Evolutionary conservation across 2,113 vertebrate genomes (phyloP).

Genomic region (Lagopus leucura): DNA sequence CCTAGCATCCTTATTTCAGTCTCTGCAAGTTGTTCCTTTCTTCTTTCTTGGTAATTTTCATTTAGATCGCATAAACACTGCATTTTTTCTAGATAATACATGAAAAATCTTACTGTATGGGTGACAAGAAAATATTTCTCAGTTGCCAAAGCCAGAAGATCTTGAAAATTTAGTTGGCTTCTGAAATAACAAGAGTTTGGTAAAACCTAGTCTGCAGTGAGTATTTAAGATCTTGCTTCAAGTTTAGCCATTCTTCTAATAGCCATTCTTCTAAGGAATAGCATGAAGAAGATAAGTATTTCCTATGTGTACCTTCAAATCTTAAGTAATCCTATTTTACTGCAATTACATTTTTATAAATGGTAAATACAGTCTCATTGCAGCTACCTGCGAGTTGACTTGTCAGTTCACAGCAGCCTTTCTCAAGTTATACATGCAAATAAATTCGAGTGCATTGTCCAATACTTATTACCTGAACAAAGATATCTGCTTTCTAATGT

Average conservation of each 20-base stretch:
- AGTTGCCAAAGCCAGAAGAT: not conserved
- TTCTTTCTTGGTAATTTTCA: not conserved
- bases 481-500: not conserved
- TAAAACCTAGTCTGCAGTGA: not conserved
- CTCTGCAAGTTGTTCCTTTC: not conserved
- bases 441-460: not conserved
- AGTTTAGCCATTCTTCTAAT: not conserved
- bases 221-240: not conserved
- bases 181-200: not conserved
- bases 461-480: not conserved
- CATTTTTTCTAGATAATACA: not conserved
- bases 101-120: not conserved
- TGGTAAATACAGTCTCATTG: not conserved
- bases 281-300: not conserved
- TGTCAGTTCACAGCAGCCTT: not conserved
- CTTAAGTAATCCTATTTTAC: not conserved
- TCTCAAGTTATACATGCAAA: not conserved
- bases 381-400: not conserved
- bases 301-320: not conserved
- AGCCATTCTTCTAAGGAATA: not conserved
- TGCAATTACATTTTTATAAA: not conserved
- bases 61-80: not conserved
- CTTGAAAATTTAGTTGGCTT: not conserved
- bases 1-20: not conserved
- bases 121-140: not conserved